A percentile compares a stretch with the other conserved stretches of the same genome.
phyloP scores from a whole-genome alignment of 2,888 invertebrate genomes.

The Masnerella sp. region DNA sequence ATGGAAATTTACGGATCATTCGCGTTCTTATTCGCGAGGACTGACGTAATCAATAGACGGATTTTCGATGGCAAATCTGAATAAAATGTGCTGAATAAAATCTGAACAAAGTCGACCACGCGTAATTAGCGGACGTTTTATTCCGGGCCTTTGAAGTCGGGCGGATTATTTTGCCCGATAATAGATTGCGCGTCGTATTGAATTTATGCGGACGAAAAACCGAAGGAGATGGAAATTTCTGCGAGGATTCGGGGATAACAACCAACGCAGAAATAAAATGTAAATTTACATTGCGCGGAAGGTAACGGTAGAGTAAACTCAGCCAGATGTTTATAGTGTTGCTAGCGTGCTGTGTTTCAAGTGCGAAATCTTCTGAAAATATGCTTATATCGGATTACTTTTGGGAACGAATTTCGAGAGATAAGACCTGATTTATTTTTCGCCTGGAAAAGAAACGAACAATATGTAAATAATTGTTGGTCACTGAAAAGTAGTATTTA shows the following conservation, averaged over 20 bases:
- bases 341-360: background rate
- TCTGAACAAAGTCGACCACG: too few species aligned
- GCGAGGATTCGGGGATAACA: constrained; percentile 6
- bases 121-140: constrained; percentile 4
- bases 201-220: constrained; percentile 4
- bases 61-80: too few species aligned
- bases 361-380: background rate
- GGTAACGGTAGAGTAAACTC: constrained; percentile 3
- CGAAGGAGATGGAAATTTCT: constrained; percentile 10
- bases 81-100: too few species aligned
- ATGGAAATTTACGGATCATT: too few species aligned
- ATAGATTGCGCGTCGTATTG: background rate
- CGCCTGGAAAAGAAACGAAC: too few species aligned
- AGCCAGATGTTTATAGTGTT: constrained; percentile 7
- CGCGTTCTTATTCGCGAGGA: too few species aligned
- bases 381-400: background rate
- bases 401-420: background rate
- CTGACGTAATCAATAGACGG: too few species aligned
- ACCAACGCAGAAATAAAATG: constrained; percentile 12
- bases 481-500: too few species aligned
- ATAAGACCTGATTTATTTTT: too few species aligned
- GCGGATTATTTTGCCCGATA: background rate
- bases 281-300: constrained; percentile 12
- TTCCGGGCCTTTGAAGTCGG: background rate
- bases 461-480: background rate